Percentiles rank a stretch among this genome's conserved stretches.
These are phyloP conservation scores for Montipora efflorescens DNA, from an alignment of 64 coral and sea anemone genomes.

Conservation along the genomic window DNA sequence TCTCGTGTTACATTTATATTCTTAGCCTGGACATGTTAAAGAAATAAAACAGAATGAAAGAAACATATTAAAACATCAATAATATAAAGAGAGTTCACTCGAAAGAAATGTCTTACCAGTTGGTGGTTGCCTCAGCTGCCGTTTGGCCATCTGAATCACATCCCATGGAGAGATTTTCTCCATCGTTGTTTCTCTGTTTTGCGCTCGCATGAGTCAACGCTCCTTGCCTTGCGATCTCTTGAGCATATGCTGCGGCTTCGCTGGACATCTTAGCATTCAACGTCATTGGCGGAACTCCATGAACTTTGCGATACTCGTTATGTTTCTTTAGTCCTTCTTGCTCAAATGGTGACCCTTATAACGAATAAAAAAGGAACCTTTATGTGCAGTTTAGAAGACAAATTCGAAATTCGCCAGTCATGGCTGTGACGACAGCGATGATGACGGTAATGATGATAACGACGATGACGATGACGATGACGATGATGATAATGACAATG, in stretches of 20 bases:
- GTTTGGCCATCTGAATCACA: constrained; percentile 40
- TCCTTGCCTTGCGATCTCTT: constrained; percentile 43
- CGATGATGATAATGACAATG: background rate
- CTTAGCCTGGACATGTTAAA: no score
- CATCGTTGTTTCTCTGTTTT: constrained; percentile 25
- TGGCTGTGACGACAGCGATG: background rate
- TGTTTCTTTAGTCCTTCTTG: constrained; percentile 53
- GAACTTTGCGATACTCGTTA: constrained; percentile 68
- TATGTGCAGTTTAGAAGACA: no score
- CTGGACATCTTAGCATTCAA: constrained; percentile 65
- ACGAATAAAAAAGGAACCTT: no score
- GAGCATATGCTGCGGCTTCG: constrained; percentile 48
- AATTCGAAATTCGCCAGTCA: background rate
- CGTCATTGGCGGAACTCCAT: constrained; percentile 74
- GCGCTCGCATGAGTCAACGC: constrained; percentile 31
- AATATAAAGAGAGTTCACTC: no score
- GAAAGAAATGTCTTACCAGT: constrained; percentile 31
- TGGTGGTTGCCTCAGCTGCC: constrained; percentile 36
- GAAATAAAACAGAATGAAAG: no score
- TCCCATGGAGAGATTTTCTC: constrained; percentile 81
- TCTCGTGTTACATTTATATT: no score
- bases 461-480: background rate
- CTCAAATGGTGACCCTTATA: constrained; percentile 8
- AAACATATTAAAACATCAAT: no score
- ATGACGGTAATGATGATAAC: background rate